A percentile compares a stretch with the other conserved stretches of the same genome.
Evolutionary conservation across 1,140 invertebrate genomes (phyloP).

Genomic region (Muscidifurax raptorellus): DNA sequence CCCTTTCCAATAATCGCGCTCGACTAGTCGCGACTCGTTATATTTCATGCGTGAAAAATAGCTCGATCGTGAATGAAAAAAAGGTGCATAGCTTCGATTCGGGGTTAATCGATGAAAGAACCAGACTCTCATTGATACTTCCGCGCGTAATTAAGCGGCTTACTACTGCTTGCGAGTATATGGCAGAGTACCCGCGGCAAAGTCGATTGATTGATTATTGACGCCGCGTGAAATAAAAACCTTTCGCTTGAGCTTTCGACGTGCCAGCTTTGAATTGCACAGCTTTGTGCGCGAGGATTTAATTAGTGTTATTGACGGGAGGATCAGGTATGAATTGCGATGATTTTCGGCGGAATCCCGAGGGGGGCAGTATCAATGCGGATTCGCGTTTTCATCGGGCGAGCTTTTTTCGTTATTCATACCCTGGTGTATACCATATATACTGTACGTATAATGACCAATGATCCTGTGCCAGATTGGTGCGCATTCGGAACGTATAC

Average conservation of each 20-base stretch:
- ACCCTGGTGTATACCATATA: no score
- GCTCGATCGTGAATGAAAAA: neutral
- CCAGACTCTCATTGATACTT: slow-evolving; percentile 4
- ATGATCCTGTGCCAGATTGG: neutral
- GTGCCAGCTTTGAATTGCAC: neutral
- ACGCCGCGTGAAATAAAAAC: neutral
- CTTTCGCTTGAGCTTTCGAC: neutral
- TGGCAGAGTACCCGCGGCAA: no score
- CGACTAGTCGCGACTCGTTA: neutral
- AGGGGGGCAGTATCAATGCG: neutral
- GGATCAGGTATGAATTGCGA: neutral
- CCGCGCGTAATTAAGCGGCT: slow-evolving; percentile 19
- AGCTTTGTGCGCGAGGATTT: neutral
- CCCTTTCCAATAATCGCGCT: neutral
- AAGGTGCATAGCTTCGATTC: neutral
- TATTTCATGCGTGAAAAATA: slow-evolving; percentile 3
- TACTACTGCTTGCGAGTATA: neutral
- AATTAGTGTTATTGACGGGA: neutral
- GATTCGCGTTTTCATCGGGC: neutral
- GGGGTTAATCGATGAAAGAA: slow-evolving; percentile 12
- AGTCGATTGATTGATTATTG: neutral
- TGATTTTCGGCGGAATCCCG: neutral
- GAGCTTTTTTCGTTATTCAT: neutral
- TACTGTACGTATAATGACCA: neutral
- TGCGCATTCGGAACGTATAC: neutral